These are phyloP conservation scores for Schizaphis graminum DNA, from an alignment of 2,888 invertebrate species.

Conservation along the genomic window DNA sequence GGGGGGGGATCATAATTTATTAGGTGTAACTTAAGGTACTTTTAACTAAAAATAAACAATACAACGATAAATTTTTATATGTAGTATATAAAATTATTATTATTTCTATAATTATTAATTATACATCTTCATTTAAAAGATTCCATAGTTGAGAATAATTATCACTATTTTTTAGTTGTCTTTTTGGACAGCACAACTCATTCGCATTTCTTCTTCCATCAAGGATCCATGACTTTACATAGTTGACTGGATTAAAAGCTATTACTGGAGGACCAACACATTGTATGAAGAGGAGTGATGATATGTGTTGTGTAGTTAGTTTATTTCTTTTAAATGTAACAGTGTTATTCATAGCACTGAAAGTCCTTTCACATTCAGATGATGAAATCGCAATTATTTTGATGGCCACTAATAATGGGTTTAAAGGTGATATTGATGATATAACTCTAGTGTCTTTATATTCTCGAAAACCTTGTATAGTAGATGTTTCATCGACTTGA, in stretches of 20 bases:
- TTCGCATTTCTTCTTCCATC: no score
- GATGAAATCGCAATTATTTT: neutral
- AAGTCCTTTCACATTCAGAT: constrained; percentile 8
- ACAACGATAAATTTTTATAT: neutral
- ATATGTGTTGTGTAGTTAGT: neutral
- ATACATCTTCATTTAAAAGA: neutral
- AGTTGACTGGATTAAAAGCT: neutral
- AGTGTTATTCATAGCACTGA: neutral
- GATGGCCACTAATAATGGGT: neutral
- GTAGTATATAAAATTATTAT: no score
- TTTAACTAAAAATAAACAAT: neutral
- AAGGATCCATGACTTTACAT: no score
- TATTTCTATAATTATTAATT: no score
- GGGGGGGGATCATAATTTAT: neutral
- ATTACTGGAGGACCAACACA: neutral
- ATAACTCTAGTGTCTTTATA: neutral
- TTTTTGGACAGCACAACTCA: no score
- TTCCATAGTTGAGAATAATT: no score
- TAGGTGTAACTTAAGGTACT: no score
- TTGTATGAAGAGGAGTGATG: neutral
- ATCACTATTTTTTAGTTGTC: no score
- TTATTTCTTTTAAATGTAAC: neutral
- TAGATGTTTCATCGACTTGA: neutral
- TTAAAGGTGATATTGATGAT: neutral
- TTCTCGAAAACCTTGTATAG: constrained; percentile 4